These are phyloP conservation scores for Procambarus virginalis DNA, from an alignment of 1,140 invertebrate species.

Conservation along the genomic window DNA sequence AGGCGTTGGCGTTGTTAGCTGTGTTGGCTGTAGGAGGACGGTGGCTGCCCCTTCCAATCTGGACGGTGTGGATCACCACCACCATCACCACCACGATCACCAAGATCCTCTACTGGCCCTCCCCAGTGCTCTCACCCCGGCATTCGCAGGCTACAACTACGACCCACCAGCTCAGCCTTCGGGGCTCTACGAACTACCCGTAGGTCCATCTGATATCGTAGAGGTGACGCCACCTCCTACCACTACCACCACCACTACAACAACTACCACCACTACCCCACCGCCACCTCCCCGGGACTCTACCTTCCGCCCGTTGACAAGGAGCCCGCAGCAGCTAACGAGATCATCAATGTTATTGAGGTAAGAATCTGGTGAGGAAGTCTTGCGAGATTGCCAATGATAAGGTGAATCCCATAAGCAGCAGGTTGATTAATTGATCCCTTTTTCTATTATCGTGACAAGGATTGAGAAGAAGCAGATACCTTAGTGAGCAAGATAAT, in stretches of 20 bases:
- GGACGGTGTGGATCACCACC: conserved; percentile 35
- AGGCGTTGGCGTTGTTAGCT: conserved; percentile 17
- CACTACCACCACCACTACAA: conserved; percentile 45
- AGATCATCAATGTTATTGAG: background rate
- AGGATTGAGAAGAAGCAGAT: too few relatives aligned
- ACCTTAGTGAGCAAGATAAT: too few relatives aligned
- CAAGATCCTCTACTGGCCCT: conserved; percentile 2
- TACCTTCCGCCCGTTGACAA: conserved; percentile 1
- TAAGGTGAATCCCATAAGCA: too few relatives aligned
- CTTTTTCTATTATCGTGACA: too few relatives aligned
- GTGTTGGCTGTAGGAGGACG: background rate
- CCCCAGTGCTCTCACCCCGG: background rate
- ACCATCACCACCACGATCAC: conserved; percentile 32
- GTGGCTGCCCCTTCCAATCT: conserved; percentile 49
- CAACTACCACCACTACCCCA: conserved; percentile 23
- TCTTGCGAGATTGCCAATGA: background rate
- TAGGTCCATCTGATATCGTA: background rate
- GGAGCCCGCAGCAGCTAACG: background rate
- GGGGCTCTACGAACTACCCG: conserved; percentile 50
- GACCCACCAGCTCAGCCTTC: conserved; percentile 32
- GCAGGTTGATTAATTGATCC: too few relatives aligned
- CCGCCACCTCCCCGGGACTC: conserved; percentile 28
- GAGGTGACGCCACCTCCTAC: conserved; percentile 28
- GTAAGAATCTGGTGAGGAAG: background rate
- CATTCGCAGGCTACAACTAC: conserved; percentile 32